Base-by-base conservation (phyloP, 1,140 invertebrate genomes). In the Cylas formicarius region DNA sequence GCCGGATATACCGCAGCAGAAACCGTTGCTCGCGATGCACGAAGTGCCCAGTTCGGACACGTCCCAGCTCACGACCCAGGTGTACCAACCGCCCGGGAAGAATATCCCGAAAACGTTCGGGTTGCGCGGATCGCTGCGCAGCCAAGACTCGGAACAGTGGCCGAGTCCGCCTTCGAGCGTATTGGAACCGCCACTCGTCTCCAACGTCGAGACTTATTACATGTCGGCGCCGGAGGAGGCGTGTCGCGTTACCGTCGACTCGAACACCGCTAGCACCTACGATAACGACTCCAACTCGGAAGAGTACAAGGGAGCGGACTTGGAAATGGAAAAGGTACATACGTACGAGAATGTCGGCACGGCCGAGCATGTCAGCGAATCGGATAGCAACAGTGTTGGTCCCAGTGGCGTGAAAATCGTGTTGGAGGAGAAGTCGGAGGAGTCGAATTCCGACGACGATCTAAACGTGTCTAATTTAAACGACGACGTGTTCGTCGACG, bases 131-230 rank as follows among this genome's bases (percentile, higher is more conserved):
- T 66, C 54, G 32, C 56, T 69, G 41, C 64, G 69, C 36, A 59
- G 70, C 19, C 74, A 77, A 55, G 76, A 80, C 42, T 81, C 80
- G 3, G 80, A 86, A 50, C 78, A 81, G 46, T 84, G 84, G 81
- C 84, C 82, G 2, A 84, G 84, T 9, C 81, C 84, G 1, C 81
- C 84, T 1, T 81, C 81, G 9, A 83, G 79, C 33, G 72, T 80
- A 13, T 61, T 80, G 17, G 71, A 71, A 18, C 73, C 75, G 3
- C 69, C 70, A 18, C 66, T 80, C 9, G 74, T 86, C n/a, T 82
- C 82, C 58, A 82, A 84, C 59, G 80, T 90, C n/a, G 81, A 88
- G 66, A 86, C 85, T 18, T 87, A 84, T 62, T 88, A 85, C 51
- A 79, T 85, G 67, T 84, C 80, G 46, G 81, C 83, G 58, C 80